phyloP scores from a whole-genome alignment of 2,113 vertebrate genomes.

The Corythornis vintsioides region DNA sequence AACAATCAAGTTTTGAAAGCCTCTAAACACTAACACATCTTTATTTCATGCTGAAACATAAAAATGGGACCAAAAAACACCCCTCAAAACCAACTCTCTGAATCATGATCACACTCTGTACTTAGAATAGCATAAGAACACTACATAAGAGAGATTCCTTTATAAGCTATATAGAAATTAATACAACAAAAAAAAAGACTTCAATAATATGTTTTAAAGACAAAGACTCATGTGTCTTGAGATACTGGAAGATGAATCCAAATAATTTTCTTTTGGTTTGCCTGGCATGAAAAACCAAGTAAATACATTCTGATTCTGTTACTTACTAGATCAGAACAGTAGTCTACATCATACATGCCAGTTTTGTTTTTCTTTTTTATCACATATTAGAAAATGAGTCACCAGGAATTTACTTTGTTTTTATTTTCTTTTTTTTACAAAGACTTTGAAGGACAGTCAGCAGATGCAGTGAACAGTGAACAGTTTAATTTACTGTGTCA shows the following conservation, averaged over 20 bases:
- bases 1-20: not conserved
- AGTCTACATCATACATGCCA: not conserved
- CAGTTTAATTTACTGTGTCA: conserved; percentile 23
- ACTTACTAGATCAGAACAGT: not conserved
- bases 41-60: not conserved
- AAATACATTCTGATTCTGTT: not conserved
- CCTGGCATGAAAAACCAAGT: not conserved
- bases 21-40: not conserved
- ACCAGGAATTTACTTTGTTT: not conserved
- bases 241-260: not conserved
- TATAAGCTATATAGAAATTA: not conserved
- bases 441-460: not conserved
- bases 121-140: not conserved
- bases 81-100: not conserved
- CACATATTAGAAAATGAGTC: not conserved
- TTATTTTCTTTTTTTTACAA: not conserved
- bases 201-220: not conserved
- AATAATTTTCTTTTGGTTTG: not conserved
- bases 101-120: not conserved
- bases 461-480: not conserved
- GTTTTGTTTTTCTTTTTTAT: not conserved
- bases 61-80: not conserved
- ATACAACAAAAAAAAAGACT: not conserved
- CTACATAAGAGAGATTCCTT: not conserved
- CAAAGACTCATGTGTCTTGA: not conserved